Base-by-base conservation (phyloP, 2,888 invertebrate species). In the Drosophila histrio region DNA sequence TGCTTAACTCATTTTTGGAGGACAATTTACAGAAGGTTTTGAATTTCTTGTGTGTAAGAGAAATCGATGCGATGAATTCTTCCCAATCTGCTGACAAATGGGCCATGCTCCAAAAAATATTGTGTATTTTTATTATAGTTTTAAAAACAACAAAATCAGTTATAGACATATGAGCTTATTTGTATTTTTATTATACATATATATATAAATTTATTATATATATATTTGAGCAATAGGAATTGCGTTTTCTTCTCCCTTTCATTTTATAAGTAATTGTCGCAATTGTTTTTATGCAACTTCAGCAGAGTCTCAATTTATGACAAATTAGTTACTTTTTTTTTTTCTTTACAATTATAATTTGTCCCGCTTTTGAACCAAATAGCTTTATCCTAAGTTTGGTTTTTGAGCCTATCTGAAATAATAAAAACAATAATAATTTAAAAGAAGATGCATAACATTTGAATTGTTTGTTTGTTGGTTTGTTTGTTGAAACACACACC, bases 1-100 rank as follows among this genome's bases (percentile, higher is more conserved):
- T 58, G 60, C 39, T 39, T 58, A 46, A 46, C 54, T 72, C 62
- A 41, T 28, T 34, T 49, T 52, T 61, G 22, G 24, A 54, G 46
- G 50, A 62, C 77, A 85, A 89, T 88, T 90, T 89, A 89, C 90
- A 90, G 89, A 90, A 89, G 87, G 80, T 80, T 79, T 87, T 87
- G 81, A 85, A 69, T 49, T 56, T 15, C 52, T 57, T 57, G 57
- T 26, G 61, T 67, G 54, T 59, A 43, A 81, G 81, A 88, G 89
- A 90, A 89, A 89, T 89, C 89, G 82, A 89, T 89, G 87, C 89
- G 82, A 89, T 89, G 87, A 79, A 84, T 80, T 50, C 38, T 26
- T 17, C 8, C 36, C 50, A 36, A 28, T 46, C n/a, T 19, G 6
- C 11, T 38, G 19, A 38, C 3, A 38, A 38, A n/a, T 38, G 38